Evolutionary conservation across 2,888 invertebrate species (phyloP).

Genomic region (Cerastis leucographa): DNA sequence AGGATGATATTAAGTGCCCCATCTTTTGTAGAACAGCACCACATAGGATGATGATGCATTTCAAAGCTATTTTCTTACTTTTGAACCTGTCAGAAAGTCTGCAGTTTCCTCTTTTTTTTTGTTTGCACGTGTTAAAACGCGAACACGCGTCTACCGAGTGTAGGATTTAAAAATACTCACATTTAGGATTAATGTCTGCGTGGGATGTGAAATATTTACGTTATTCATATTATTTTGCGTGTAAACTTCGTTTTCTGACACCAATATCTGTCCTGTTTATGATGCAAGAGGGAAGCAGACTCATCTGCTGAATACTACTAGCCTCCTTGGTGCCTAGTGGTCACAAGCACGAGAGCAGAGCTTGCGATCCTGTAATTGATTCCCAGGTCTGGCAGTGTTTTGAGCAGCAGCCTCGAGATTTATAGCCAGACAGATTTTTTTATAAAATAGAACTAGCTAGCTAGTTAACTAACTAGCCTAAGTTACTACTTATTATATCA

Average conservation of each 20-base stretch:
- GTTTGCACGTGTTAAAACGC: neutral
- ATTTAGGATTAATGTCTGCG: slow-evolving; percentile 42
- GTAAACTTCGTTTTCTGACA: slow-evolving; percentile 30
- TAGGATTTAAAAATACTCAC: slow-evolving; percentile 19
- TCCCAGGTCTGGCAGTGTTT: too few relatives aligned
- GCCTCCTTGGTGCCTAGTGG: too few relatives aligned
- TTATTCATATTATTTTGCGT: neutral
- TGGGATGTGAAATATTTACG: slow-evolving; percentile 43
- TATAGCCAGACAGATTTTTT: too few relatives aligned
- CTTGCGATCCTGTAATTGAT: too few relatives aligned
- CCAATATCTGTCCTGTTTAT: slow-evolving; percentile 21
- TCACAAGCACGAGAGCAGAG: too few relatives aligned
- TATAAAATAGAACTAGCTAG: too few relatives aligned
- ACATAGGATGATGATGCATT: neutral
- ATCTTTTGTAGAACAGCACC: too few relatives aligned
- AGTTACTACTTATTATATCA: too few relatives aligned
- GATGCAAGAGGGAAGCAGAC: neutral
- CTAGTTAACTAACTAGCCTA: too few relatives aligned
- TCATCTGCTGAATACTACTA: neutral
- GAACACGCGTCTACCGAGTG: slow-evolving; percentile 37
- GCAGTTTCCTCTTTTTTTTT: neutral
- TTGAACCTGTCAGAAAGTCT: neutral
- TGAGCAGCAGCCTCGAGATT: too few relatives aligned
- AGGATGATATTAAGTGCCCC: too few relatives aligned
- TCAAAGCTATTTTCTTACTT: neutral